A percentile compares a stretch with the other conserved stretches of the same genome.
phyloP scores from a whole-genome alignment of 1,140 invertebrate species.

The Oryctes rhinoceros region DNA sequence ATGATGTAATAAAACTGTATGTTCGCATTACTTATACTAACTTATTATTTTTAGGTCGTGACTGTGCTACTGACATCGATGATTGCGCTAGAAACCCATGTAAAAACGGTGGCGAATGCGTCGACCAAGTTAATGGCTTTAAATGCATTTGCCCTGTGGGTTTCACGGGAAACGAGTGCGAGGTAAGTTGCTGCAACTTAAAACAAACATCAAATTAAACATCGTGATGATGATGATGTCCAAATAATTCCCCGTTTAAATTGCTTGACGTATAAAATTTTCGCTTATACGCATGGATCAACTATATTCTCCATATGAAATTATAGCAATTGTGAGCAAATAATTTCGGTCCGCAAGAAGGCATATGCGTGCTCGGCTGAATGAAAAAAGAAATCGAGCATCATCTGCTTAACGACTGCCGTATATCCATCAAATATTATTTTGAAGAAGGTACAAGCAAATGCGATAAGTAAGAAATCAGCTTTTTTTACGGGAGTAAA shows the following conservation, averaged over 20 bases:
- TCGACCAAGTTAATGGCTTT: slow-evolving; percentile 81
- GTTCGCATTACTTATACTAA: not conserved
- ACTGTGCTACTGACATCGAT: slow-evolving; percentile 76
- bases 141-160: slow-evolving; percentile 86
- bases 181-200: slow-evolving; percentile 64
- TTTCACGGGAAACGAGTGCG: slow-evolving; percentile 80
- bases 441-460: not conserved
- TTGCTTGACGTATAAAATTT: too few species aligned
- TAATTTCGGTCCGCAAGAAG: not conserved
- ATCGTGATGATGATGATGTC: too few species aligned
- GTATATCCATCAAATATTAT: slow-evolving; percentile 4
- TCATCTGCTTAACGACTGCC: slow-evolving; percentile 8
- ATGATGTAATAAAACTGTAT: not conserved
- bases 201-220: slow-evolving; percentile 4
- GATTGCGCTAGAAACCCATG: slow-evolving; percentile 82
- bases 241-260: too few species aligned
- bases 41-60: slow-evolving; percentile 62
- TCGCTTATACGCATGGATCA: not conserved
- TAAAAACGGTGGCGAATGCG: slow-evolving; percentile 84
- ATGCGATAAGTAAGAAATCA: slow-evolving; percentile 32
- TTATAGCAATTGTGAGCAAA: slow-evolving; percentile 19
- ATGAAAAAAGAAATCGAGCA: slow-evolving; percentile 1
- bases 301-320: not conserved
- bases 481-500: slow-evolving; percentile 24
- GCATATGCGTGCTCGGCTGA: not conserved